These are phyloP conservation scores for Carassius carassius DNA, from an alignment of 2,113 vertebrate species.

Conservation along the genomic window DNA sequence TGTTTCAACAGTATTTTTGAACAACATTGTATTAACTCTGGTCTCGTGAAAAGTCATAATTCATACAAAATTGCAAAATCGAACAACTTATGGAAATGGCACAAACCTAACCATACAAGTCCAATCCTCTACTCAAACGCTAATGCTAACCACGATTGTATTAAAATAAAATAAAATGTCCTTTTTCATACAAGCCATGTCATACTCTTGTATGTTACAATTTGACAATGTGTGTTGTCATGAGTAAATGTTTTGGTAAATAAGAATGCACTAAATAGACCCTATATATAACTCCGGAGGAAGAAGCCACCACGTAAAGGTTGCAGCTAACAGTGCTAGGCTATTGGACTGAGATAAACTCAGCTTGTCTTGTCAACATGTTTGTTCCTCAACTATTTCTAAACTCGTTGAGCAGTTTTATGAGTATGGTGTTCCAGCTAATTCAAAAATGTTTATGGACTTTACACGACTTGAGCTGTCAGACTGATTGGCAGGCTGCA, in stretches of 20 bases:
- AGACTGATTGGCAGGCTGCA: constrained; percentile 59
- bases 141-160: neutral
- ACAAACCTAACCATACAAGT: neutral
- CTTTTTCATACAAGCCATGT: neutral
- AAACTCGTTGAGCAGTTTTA: neutral
- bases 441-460: neutral
- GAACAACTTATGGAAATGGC: neutral
- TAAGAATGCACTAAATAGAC: neutral
- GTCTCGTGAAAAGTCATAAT: neutral
- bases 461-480: constrained; percentile 12
- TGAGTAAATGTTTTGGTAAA: neutral
- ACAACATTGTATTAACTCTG: neutral
- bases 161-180: neutral
- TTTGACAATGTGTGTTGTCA: neutral
- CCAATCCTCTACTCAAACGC: neutral
- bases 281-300: neutral
- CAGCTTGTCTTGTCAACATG: neutral
- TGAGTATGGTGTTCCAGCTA: neutral
- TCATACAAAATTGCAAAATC: neutral
- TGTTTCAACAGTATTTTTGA: neutral
- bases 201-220: neutral
- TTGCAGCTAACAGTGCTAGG: neutral
- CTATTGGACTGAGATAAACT: neutral
- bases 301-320: neutral
- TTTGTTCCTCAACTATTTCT: neutral